A percentile compares a stretch with the other conserved stretches of the same genome.
Conservation (phyloP, 2,113 vertebrate genomes). For the Sturnus vulgaris region DNA sequence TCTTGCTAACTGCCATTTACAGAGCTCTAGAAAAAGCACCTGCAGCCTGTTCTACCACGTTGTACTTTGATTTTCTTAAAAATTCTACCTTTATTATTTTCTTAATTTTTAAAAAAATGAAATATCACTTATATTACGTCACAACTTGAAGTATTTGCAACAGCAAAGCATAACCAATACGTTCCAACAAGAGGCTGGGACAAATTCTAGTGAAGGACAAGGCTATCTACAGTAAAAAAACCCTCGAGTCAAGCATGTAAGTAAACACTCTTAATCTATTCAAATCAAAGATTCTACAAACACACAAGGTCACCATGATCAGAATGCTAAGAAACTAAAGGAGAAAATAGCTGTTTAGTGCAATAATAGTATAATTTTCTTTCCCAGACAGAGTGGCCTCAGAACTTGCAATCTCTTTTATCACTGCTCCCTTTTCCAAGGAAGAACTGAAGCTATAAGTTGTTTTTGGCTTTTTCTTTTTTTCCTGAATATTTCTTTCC, state of each 20-base stretch:
- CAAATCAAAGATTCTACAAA: conserved; percentile 9
- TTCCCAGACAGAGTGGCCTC: neutral
- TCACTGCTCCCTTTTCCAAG: neutral
- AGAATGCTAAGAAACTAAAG: neutral
- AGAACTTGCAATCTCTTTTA: neutral
- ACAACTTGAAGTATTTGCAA: neutral
- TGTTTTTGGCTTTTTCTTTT: neutral
- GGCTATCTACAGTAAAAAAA: conserved; percentile 1
- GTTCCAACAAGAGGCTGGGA: neutral
- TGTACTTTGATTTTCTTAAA: neutral
- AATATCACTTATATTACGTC: neutral
- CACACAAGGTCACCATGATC: neutral
- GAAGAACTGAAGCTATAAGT: neutral
- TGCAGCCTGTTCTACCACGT: neutral
- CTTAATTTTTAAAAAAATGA: neutral
- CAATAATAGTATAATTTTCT: neutral
- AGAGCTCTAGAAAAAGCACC: neutral
- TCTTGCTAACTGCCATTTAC: neutral
- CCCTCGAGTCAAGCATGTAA: neutral
- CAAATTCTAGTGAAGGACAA: neutral
- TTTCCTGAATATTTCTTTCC: neutral
- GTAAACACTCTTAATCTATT: neutral
- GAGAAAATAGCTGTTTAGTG: neutral
- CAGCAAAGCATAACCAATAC: neutral
- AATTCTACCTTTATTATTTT: neutral